A percentile compares a stretch with the other conserved stretches of the same genome.
phyloP scores from a whole-genome alignment of 53 echinoderm and acorn worm genomes.

The Luidia sarsii region DNA sequence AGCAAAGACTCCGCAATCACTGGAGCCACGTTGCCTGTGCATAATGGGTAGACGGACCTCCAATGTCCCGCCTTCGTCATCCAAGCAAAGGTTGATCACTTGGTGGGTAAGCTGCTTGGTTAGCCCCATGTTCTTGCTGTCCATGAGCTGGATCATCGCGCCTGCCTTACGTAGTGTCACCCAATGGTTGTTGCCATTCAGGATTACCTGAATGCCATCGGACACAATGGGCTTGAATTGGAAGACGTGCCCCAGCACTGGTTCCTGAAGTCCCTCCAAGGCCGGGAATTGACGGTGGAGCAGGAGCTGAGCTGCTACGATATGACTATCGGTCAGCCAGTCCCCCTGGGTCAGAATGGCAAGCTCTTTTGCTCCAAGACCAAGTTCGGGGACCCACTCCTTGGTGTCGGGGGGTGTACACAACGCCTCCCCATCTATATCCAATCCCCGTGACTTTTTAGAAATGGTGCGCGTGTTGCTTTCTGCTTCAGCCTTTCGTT shows the following conservation, averaged over 20 bases:
- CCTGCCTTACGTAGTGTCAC: conserved; percentile 29
- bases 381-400: conserved; percentile 27
- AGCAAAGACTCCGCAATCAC: conserved; percentile 56
- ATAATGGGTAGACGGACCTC: conserved; percentile 43
- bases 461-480: too few relatives aligned
- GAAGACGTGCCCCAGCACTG: conserved; percentile 32
- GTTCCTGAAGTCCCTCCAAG: conserved; percentile 38
- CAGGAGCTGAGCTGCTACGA: conserved; percentile 44
- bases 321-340: conserved; percentile 49
- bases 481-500: too few relatives aligned
- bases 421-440: too few relatives aligned
- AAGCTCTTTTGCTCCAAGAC: conserved; percentile 13
- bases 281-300: conserved; percentile 41
- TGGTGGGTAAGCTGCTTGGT: conserved; percentile 43
- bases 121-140: conserved; percentile 52
- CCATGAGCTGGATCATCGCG: conserved; percentile 25
- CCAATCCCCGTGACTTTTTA: too few relatives aligned
- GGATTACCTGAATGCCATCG: conserved; percentile 39
- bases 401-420: background rate
- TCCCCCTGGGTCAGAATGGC: conserved; percentile 8
- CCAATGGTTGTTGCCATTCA: conserved; percentile 56
- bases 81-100: conserved; percentile 30
- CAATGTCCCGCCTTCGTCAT: background rate
- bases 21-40: conserved; percentile 47
- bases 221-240: conserved; percentile 49